phyloP scores from a whole-genome alignment of 2,888 invertebrate genomes.

The Calameuta filiformis region DNA sequence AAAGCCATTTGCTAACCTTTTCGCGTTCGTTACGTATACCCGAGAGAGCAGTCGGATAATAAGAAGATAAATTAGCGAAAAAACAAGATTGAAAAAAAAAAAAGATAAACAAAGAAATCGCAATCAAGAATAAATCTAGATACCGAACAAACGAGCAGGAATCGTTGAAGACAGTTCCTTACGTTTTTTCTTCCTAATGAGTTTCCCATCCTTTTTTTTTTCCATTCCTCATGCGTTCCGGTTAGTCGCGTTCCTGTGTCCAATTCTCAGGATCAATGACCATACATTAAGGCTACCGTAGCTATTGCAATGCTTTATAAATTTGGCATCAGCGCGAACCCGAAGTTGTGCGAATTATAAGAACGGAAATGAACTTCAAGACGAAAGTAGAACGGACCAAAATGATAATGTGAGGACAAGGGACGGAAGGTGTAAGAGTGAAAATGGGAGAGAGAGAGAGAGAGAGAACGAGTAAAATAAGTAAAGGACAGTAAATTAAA shows the following conservation, averaged over 20 bases:
- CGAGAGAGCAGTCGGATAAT: neutral
- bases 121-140: neutral
- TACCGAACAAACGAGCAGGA: neutral
- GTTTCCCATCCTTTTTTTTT: conserved; percentile 14
- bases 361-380: neutral
- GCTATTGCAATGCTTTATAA: neutral
- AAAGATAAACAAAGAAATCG: neutral
- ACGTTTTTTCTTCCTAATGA: conserved; percentile 17
- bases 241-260: neutral
- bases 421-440: neutral
- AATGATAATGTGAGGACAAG: neutral
- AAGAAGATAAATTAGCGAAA: neutral
- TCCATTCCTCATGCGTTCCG: neutral
- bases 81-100: neutral
- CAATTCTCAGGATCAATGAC: neutral
- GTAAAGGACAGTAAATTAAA: neutral
- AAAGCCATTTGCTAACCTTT: neutral
- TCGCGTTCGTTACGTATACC: neutral
- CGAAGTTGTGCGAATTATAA: neutral
- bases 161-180: conserved; percentile 1
- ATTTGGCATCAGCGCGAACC: neutral
- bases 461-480: neutral
- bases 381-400: neutral
- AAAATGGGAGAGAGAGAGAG: neutral
- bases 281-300: neutral